Percentiles rank a stretch among this genome's conserved stretches.
These are phyloP conservation scores for Drosophila dunni DNA, from an alignment of 1,140 invertebrate genomes.

Conservation along the genomic window DNA sequence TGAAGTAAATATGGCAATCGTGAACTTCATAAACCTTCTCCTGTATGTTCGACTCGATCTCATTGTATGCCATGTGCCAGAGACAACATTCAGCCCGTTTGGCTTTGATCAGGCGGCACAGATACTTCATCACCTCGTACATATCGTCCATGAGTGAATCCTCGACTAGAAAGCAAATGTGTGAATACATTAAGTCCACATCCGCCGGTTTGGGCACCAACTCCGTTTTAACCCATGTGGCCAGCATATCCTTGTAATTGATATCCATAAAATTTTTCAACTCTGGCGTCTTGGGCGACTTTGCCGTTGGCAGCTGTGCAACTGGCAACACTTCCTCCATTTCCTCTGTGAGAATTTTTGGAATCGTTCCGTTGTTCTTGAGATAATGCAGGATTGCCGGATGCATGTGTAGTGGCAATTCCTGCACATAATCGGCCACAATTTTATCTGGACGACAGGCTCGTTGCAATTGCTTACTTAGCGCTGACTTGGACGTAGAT, in stretches of 20 bases:
- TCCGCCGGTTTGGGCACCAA: slow-evolving; percentile 44
- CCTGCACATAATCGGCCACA: slow-evolving; percentile 42
- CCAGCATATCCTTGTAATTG: slow-evolving; percentile 42
- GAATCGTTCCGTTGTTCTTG: not conserved
- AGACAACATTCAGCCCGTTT: slow-evolving; percentile 46
- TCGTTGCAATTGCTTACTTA: slow-evolving; percentile 13
- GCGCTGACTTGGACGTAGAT: slow-evolving; percentile 62
- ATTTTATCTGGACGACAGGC: slow-evolving; percentile 43
- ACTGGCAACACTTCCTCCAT: not conserved
- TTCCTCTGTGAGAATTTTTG: not conserved
- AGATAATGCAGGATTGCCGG: slow-evolving; percentile 42
- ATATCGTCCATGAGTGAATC: slow-evolving; percentile 28
- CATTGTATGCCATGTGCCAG: slow-evolving; percentile 65
- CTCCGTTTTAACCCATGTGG: slow-evolving; percentile 53
- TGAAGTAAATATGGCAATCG: slow-evolving; percentile 40
- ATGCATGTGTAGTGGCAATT: slow-evolving; percentile 37
- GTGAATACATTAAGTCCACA: slow-evolving; percentile 46
- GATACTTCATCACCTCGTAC: slow-evolving; percentile 65
- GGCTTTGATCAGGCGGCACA: slow-evolving; percentile 60
- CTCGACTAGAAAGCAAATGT: slow-evolving; percentile 42
- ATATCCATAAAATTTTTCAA: slow-evolving; percentile 10
- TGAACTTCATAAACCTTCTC: slow-evolving; percentile 24
- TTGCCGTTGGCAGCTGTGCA: not conserved
- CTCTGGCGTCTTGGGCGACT: not conserved
- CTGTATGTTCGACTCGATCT: slow-evolving; percentile 54